Percentiles rank a stretch among this genome's conserved stretches.
These are phyloP conservation scores for Psilanteris sp. DNA, from an alignment of 1,140 invertebrate species.

Conservation along the genomic window DNA sequence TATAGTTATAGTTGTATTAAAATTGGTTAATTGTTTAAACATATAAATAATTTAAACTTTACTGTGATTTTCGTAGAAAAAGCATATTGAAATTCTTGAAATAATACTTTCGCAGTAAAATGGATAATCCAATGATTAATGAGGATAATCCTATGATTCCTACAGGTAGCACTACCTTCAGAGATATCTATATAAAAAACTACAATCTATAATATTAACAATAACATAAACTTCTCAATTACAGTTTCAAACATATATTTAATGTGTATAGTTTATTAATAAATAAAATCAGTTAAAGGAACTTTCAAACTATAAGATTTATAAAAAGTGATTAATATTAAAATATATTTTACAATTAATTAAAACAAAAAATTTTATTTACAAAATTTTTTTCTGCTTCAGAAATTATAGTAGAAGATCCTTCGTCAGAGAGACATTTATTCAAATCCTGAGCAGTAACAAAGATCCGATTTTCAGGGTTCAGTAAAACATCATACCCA, in stretches of 20 bases:
- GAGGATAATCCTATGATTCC: constrained; percentile 21
- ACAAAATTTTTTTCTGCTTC: constrained; percentile 18
- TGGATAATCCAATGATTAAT: constrained; percentile 3
- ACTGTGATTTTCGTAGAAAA: constrained; percentile 29
- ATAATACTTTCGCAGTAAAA: constrained; percentile 27
- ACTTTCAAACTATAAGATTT: too few relatives aligned
- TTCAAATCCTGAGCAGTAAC: constrained; percentile 63
- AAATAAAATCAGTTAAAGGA: too few relatives aligned
- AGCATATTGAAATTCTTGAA: constrained; percentile 33
- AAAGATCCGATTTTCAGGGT: constrained; percentile 64
- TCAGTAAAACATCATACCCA: constrained; percentile 5
- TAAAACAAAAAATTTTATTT: constrained; percentile 12
- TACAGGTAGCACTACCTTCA: constrained; percentile 26
- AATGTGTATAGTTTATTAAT: too few relatives aligned
- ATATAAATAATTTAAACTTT: too few relatives aligned
- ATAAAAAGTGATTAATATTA: too few relatives aligned
- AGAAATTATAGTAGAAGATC: constrained; percentile 46
- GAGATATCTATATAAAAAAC: constrained; percentile 3
- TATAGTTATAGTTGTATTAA: too few relatives aligned
- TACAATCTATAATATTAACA: too few relatives aligned
- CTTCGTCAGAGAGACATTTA: constrained; percentile 66
- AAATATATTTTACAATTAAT: too few relatives aligned
- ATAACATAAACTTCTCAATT: too few relatives aligned
- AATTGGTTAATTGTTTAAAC: too few relatives aligned
- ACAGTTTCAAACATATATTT: background rate